phyloP scores from a whole-genome alignment of 2,888 invertebrate genomes.

The Drosophila meridiana region DNA sequence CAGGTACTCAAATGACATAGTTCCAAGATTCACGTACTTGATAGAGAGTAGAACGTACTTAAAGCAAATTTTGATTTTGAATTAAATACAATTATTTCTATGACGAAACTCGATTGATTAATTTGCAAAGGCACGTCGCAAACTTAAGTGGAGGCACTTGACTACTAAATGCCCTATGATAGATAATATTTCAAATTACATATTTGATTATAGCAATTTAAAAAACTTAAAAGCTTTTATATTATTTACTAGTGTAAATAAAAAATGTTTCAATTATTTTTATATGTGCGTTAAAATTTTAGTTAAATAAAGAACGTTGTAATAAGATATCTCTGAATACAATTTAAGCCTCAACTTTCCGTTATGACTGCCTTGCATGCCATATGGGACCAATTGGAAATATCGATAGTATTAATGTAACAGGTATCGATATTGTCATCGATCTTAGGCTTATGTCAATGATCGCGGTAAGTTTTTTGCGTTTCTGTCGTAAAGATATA shows the following conservation, averaged over 20 bases:
- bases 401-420: conserved; percentile 35
- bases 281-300: background rate
- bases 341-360: conserved; percentile 10
- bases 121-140: conserved; percentile 16
- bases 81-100: conserved; percentile 48
- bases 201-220: background rate
- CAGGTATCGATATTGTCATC: conserved; percentile 34
- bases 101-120: conserved; percentile 41
- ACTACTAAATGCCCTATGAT: conserved; percentile 4
- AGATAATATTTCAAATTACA: background rate
- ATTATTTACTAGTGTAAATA: background rate
- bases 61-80: conserved; percentile 38
- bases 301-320: background rate
- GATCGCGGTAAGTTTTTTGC: conserved; percentile 61
- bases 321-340: background rate
- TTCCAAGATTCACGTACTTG: conserved; percentile 49
- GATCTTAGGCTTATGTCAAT: conserved; percentile 28
- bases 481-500: conserved; percentile 53
- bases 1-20: conserved; percentile 19
- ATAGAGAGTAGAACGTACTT: conserved; percentile 54
- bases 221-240: background rate
- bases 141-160: conserved; percentile 8
- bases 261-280: background rate
- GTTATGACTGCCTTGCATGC: conserved; percentile 22
- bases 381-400: background rate